phyloP scores from a whole-genome alignment of 2,113 vertebrate species.

The Salvelinus alpinus region DNA sequence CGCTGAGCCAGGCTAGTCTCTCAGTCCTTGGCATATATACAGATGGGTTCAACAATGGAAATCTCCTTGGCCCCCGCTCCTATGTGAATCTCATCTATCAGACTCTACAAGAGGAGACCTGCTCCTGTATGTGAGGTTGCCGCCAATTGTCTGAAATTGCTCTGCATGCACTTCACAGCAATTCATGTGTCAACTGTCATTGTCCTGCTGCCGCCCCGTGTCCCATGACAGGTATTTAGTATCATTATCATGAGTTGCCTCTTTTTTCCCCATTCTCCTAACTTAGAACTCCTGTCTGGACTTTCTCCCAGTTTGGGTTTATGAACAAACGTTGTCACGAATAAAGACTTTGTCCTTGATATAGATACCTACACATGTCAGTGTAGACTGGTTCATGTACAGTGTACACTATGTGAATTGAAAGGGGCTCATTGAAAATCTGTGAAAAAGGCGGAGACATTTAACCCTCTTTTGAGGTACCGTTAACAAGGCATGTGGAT shows the following conservation, averaged over 20 bases:
- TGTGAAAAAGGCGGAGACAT: constrained; percentile 13
- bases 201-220: constrained; percentile 58
- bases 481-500: constrained; percentile 35
- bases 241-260: constrained; percentile 57
- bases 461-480: constrained; percentile 17
- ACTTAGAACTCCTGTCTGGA: constrained; percentile 38
- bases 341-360: constrained; percentile 41
- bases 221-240: constrained; percentile 72
- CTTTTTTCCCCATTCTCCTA: neutral
- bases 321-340: constrained; percentile 22
- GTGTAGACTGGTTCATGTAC: constrained; percentile 23
- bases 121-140: constrained; percentile 43
- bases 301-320: constrained; percentile 30
- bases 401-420: constrained; percentile 27
- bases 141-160: constrained; percentile 75
- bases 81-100: constrained; percentile 70
- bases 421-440: constrained; percentile 16
- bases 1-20: constrained; percentile 31
- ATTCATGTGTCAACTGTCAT: constrained; percentile 79
- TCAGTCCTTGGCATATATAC: constrained; percentile 52
- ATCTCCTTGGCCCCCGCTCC: constrained; percentile 47
- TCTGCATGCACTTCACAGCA: constrained; percentile 63
- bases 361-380: constrained; percentile 24
- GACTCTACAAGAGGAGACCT: constrained; percentile 69
- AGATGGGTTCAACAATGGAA: constrained; percentile 51